Evolutionary conservation across 2,797 vertebrate species (phyloP), one percentile per base, ranked within the genome.

Genomic region (Arnoldichthys spilopterus): DNA sequence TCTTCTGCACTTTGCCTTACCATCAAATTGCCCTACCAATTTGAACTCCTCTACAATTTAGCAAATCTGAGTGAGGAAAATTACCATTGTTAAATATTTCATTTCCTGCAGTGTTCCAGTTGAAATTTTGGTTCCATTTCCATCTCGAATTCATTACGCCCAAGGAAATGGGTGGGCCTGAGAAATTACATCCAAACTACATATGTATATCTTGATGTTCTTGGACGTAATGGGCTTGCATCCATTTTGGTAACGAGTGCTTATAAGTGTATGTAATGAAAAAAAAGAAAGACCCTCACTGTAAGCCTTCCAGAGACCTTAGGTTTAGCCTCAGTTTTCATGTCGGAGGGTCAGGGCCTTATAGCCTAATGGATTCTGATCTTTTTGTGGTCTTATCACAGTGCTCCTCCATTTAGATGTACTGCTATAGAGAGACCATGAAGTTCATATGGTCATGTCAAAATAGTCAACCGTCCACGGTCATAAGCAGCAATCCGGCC

Each of bases 41-140:
- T 86, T 85, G 82, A 83, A 86, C 76, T 83, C 72, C 80, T 59
- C 75, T 77, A 87, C 83, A 87, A 91, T 91, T 91, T 87, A 77
- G 86, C 70, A 84, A 89, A 80, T 88, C 85, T 87, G 77, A 61
- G 43, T 1, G 32, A 74, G 59, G 76, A 71, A 84, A 89, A 87
- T 89, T 81, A 87, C 86, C 82, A 80, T 83, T 40, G 76, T 86
- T 82, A 89, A 87, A 84, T 82, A 84, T 87, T 86, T 84, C 81
- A 85, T 90, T 87, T 88, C 83, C 84, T 86, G 78, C 84, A 51
- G 59, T 82, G 85, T 82, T 84, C 49, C 54, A 69, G 64, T 77
- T 71, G 63, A 89, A 79, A 83, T 83, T 77, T 61, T 79, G 75
- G 80, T 85, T 87, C 85, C 85, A 87, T 89, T 89, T 88, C 84